Conservation (phyloP, 1,140 invertebrate species). For the Coenobita brevimanus region DNA sequence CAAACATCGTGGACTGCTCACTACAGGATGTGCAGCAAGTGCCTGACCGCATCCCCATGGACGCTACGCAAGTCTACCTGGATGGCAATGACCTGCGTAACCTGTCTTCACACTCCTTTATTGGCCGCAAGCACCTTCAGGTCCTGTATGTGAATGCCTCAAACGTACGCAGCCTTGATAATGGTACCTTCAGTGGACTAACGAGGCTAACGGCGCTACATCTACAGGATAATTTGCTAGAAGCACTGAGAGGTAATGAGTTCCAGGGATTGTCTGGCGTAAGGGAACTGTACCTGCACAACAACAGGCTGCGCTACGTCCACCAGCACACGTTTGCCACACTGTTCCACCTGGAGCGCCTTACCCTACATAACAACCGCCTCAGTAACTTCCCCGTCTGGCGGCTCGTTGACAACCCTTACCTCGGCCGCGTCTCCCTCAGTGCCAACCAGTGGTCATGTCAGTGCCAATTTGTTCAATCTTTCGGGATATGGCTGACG, state of each 20-base stretch:
- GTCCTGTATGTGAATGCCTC: constrained; percentile 92
- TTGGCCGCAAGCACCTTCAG: constrained; percentile 90
- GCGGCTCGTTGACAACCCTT: constrained; percentile 72
- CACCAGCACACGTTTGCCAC: constrained; percentile 88
- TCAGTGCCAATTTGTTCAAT: constrained; percentile 73
- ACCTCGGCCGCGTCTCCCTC: constrained; percentile 72
- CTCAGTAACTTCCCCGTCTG: constrained; percentile 83
- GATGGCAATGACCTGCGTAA: constrained; percentile 92
- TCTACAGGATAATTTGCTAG: constrained; percentile 88
- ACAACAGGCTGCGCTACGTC: constrained; percentile 88
- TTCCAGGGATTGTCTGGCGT: constrained; percentile 83
- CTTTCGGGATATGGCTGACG: constrained; percentile 68
- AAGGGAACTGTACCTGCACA: constrained; percentile 89
- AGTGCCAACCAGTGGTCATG: constrained; percentile 75
- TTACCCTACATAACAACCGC: constrained; percentile 88
- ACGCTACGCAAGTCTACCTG: constrained; percentile 93
- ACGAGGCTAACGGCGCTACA: constrained; percentile 80
- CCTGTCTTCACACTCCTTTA: constrained; percentile 90
- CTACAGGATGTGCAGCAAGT: constrained; percentile 79
- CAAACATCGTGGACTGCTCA: constrained; percentile 94
- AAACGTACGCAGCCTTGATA: constrained; percentile 87
- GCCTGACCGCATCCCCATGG: constrained; percentile 92
- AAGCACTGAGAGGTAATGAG: constrained; percentile 86
- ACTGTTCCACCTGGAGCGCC: constrained; percentile 85
- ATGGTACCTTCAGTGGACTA: constrained; percentile 92